Evolutionary conservation across 2,797 vertebrate genomes (phyloP), one percentile per base, ranked within the genome.

Genomic region (Loriculus beryllinus): DNA sequence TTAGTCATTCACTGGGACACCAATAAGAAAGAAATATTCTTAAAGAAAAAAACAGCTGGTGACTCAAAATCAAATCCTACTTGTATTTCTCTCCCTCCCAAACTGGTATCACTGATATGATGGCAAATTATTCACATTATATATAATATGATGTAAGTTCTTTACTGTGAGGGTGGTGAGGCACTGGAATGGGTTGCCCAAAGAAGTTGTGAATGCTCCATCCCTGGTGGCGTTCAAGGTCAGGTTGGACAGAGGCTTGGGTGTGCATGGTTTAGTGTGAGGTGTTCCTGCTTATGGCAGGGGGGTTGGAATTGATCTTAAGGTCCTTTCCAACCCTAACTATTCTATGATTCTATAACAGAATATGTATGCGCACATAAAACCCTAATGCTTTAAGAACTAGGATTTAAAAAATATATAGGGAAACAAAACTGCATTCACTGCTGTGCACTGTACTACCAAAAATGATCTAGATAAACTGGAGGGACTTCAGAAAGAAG

Each of bases 51-150:
- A 96, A 64, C 49, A 95, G 72, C 82, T 93, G 81, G 82, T 51
- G 74, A 90, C 56, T 94, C 83, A 90, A 94, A 96, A 81, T 90
- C 51, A 94, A 96, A 96, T 94, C 79, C 78, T 82, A 67, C 63
- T 96, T 85, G 86, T 95, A 86, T 91, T 96, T 96, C 51, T 90
- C 81, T 91, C 83, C 81, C 90, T 92, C 88, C 94, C 96, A 96
- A 95, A 86, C 68, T 47, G n/a, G 12, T 77, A 88, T 92, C 63
- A 70, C 49, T 89, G 84, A 88, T 86, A 84, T 35, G 83, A 88
- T 93, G 59, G 72, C 40, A 93, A 96, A 90, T 78, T 83, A 74
- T 94, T 94, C 54, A 60, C 62, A 62, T 82, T 65, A 86, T 83
- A 35, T 82, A 93, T 52, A 84, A 81, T 33, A 71, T 60, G 10